A percentile compares a stretch with the other conserved stretches of the same genome.
These are phyloP conservation scores for Uria lomvia DNA, from an alignment of 2,113 vertebrate genomes.

Conservation along the genomic window DNA sequence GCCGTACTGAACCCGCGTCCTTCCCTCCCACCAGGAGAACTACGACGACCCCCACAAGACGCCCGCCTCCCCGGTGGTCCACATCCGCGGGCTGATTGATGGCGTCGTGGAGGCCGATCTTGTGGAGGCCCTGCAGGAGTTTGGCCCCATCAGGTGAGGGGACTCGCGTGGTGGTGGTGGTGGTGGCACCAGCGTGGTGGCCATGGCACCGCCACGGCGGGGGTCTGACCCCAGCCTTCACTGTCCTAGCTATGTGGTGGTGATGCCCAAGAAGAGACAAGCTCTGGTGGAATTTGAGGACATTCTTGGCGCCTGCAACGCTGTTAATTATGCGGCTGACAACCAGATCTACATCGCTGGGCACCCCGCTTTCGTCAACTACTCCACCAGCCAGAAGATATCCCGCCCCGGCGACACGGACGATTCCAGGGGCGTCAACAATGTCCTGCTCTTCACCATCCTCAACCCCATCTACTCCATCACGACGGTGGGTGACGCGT, in stretches of 20 bases:
- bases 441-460: conserved; percentile 91
- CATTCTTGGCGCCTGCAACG: conserved; percentile 87
- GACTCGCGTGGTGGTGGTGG: rapidly evolving
- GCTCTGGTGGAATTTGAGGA: conserved; percentile 94
- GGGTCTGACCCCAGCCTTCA: not conserved
- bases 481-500: conserved; percentile 73
- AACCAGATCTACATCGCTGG: conserved; percentile 95
- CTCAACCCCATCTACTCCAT: conserved; percentile 92
- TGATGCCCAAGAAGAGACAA: conserved; percentile 97
- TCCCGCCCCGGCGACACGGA: conserved; percentile 89
- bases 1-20: too few relatives aligned
- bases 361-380: conserved; percentile 92
- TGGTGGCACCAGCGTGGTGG: too few relatives aligned
- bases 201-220: rapidly evolving
- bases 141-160: conserved; percentile 89
- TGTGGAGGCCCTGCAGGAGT: conserved; percentile 92
- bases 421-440: conserved; percentile 90
- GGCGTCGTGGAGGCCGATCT: conserved; percentile 91
- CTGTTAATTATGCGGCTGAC: conserved; percentile 90
- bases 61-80: conserved; percentile 90
- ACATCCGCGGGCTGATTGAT: conserved; percentile 90
- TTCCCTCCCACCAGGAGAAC: conserved; percentile 73
- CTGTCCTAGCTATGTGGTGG: conserved; percentile 85
- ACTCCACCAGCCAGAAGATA: conserved; percentile 97
- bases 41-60: conserved; percentile 94